These are phyloP conservation scores for Aelia acuminata DNA, from an alignment of 2,888 invertebrate species.

Conservation along the genomic window DNA sequence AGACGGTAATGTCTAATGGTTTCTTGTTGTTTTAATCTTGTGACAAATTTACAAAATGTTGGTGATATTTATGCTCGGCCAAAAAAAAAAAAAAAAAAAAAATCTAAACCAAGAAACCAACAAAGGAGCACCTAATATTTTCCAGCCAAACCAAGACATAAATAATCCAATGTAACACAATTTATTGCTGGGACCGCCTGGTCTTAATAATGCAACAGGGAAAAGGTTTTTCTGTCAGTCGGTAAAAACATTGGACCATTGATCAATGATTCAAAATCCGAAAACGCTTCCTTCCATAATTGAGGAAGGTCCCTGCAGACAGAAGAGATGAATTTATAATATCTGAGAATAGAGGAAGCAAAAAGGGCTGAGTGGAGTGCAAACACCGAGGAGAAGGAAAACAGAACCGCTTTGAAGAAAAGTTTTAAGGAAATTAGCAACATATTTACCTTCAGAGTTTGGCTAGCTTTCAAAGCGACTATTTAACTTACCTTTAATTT, in stretches of 20 bases:
- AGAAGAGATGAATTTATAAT: background rate
- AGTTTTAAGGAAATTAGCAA: slow-evolving; percentile 25
- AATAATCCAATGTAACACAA: background rate
- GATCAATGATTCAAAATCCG: background rate
- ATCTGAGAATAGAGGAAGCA: background rate
- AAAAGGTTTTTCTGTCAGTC: background rate
- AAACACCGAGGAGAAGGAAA: slow-evolving; percentile 3
- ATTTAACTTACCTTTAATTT: background rate
- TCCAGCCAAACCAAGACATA: background rate
- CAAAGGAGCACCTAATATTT: background rate
- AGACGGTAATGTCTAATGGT: no score
- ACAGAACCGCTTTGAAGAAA: background rate
- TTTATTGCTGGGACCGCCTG: background rate
- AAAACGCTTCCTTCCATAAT: background rate
- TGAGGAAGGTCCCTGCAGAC: background rate
- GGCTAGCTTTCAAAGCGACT: background rate
- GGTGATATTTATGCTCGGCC: no score
- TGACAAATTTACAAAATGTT: no score
- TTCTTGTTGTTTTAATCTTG: no score
- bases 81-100: no score
- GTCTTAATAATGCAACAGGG: background rate
- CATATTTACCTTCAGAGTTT: background rate
- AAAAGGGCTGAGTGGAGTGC: background rate
- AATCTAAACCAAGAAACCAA: no score
- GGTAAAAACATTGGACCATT: background rate